Evolutionary conservation across 2,113 vertebrate genomes (phyloP).

Genomic region (Myrmecophaga tridactyla): DNA sequence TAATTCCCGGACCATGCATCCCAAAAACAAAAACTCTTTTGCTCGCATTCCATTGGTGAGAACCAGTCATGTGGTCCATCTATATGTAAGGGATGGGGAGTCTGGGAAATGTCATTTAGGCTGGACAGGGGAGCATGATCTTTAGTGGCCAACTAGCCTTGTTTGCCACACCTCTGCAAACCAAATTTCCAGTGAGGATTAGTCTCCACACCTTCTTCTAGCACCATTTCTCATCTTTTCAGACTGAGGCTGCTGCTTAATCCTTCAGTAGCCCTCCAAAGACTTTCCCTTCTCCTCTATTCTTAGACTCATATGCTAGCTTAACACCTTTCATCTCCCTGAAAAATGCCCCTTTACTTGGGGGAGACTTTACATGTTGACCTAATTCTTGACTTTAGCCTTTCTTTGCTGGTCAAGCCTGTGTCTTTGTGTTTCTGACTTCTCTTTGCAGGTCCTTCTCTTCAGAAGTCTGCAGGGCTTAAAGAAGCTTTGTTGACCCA

Average conservation of each 20-base stretch:
- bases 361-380: neutral
- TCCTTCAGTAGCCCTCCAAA: neutral
- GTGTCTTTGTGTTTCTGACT: neutral
- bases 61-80: neutral
- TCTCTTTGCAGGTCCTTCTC: neutral
- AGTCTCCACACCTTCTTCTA: neutral
- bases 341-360: neutral
- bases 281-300: neutral
- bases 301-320: neutral
- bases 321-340: neutral
- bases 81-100: neutral
- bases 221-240: neutral
- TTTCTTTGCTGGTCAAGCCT: neutral
- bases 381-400: neutral
- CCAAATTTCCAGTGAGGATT: neutral
- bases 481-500: neutral
- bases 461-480: neutral
- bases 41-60: neutral
- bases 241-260: neutral
- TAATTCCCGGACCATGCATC: no score
- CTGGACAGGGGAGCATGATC: neutral
- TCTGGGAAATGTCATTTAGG: neutral
- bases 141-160: neutral
- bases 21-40: no score
- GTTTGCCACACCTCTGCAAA: neutral